Conservation (phyloP, 2,888 invertebrate species). For the Zygogramma bicolorata region DNA sequence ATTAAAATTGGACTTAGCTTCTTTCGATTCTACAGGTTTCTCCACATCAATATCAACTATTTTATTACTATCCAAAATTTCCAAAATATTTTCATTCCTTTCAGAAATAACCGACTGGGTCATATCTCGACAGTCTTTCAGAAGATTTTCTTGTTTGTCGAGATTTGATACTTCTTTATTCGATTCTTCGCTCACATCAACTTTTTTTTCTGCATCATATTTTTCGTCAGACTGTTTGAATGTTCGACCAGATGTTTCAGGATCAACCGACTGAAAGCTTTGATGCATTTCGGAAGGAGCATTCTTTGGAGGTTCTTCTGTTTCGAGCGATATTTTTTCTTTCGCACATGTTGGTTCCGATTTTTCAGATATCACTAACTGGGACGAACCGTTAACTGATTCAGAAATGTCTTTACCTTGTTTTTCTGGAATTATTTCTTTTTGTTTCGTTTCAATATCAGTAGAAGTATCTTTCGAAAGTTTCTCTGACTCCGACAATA, state of each 20-base stretch:
- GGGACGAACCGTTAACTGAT: slow-evolving; percentile 17
- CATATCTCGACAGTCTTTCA: background rate
- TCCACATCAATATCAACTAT: too few species aligned
- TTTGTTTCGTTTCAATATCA: background rate
- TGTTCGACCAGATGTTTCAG: background rate
- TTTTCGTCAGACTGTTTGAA: background rate
- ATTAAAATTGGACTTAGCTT: too few species aligned
- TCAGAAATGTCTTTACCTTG: background rate
- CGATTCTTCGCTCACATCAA: background rate
- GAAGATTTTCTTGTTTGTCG: background rate
- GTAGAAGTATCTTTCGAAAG: background rate
- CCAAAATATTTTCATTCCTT: too few species aligned
- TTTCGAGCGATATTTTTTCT: too few species aligned
- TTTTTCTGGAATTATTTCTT: background rate
- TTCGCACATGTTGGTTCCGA: slow-evolving; percentile 9
- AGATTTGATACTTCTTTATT: background rate
- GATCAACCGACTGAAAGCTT: background rate
- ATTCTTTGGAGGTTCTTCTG: too few species aligned
- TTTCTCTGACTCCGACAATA: background rate
- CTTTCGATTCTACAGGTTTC: too few species aligned
- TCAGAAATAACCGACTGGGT: background rate
- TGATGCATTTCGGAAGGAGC: too few species aligned
- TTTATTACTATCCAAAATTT: too few species aligned
- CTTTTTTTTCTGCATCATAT: background rate
- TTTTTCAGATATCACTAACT: slow-evolving; percentile 27